phyloP scores from a whole-genome alignment of 2,113 vertebrate genomes.

The Limanda limanda region DNA sequence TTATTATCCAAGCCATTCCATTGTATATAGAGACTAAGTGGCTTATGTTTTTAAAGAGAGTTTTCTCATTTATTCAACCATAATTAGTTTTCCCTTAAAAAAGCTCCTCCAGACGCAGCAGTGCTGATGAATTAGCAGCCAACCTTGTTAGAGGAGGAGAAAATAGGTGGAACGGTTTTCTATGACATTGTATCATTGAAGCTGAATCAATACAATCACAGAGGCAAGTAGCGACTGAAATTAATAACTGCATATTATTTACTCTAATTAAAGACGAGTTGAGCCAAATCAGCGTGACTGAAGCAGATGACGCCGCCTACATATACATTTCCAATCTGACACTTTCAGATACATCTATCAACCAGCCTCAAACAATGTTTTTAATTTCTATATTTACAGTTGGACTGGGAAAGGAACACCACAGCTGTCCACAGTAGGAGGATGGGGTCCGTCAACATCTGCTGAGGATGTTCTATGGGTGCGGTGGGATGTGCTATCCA shows the following conservation, averaged over 20 bases:
- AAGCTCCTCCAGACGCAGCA: conserved; percentile 3
- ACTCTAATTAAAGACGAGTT: conserved; percentile 3
- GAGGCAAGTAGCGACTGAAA: conserved; percentile 1
- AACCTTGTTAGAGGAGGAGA: conserved; percentile 32
- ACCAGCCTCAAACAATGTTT: background rate
- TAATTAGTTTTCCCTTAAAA: conserved; percentile 44
- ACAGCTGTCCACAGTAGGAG: too few relatives aligned
- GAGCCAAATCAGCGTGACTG: background rate
- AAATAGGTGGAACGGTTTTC: conserved; percentile 20
- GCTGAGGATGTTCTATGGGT: too few relatives aligned
- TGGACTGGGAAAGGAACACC: too few relatives aligned
- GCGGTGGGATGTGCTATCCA: too few relatives aligned
- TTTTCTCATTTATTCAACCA: conserved; percentile 25
- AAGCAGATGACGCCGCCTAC: background rate
- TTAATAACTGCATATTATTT: background rate
- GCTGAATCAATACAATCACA: background rate
- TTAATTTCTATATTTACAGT: background rate
- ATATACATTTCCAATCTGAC: background rate
- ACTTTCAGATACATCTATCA: background rate
- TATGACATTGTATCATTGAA: background rate
- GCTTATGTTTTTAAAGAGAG: conserved; percentile 32
- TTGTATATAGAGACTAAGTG: conserved; percentile 51
- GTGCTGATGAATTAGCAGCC: conserved; percentile 37
- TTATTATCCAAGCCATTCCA: background rate
- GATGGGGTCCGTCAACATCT: too few relatives aligned